Conservation (phyloP, 2,113 vertebrate species). For the Microtus richardsoni region DNA sequence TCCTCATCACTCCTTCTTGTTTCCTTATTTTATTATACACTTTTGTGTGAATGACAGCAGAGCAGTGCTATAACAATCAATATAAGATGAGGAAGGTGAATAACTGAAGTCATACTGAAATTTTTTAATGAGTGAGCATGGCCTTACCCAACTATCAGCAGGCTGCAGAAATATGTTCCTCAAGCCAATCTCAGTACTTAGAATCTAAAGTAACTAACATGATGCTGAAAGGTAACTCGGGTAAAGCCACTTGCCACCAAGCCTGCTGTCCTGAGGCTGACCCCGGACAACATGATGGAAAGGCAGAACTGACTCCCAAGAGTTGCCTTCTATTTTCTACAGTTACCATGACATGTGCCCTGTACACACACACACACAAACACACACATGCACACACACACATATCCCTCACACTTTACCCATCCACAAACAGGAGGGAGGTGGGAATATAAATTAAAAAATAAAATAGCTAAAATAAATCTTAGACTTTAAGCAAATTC, state of each 20-base stretch:
- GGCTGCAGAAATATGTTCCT: background rate
- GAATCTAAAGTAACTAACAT: background rate
- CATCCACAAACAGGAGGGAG: background rate
- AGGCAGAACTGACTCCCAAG: background rate
- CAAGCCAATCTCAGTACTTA: background rate
- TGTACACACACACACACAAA: background rate
- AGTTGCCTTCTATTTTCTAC: too few relatives aligned
- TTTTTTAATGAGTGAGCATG: background rate
- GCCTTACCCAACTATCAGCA: background rate
- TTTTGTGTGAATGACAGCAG: background rate
- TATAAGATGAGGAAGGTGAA: background rate
- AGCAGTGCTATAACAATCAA: background rate
- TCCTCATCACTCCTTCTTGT: background rate
- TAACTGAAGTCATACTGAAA: constrained; percentile 10
- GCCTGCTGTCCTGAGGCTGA: background rate
- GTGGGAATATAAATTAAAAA: background rate
- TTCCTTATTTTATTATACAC: background rate
- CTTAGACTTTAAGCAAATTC: background rate
- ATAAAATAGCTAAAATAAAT: background rate
- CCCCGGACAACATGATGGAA: background rate
- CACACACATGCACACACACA: background rate
- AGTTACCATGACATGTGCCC: background rate
- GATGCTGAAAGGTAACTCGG: too few relatives aligned
- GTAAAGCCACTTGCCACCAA: background rate
- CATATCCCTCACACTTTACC: background rate